These are phyloP conservation scores for Carpatolechia fugitivella DNA, from an alignment of 2,888 invertebrate species.

Conservation along the genomic window DNA sequence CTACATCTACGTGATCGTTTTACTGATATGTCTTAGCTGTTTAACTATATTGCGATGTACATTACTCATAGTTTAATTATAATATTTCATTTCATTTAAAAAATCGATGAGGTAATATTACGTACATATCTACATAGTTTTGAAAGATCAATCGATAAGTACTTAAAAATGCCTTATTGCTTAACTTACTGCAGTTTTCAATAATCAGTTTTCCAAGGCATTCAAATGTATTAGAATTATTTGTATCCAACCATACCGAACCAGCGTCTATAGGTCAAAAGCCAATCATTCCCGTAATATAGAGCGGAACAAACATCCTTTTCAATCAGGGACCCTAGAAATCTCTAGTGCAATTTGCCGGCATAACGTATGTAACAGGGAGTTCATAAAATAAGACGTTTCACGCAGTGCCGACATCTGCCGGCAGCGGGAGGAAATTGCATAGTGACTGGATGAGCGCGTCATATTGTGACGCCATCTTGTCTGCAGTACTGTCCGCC, in stretches of 20 bases:
- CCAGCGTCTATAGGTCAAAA: not conserved
- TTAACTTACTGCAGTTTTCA: too few relatives aligned
- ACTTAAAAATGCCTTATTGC: too few relatives aligned
- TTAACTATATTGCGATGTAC: too few relatives aligned
- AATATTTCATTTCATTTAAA: too few relatives aligned
- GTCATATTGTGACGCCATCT: constrained; percentile 39
- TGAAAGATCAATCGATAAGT: too few relatives aligned
- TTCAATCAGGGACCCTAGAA: constrained; percentile 4
- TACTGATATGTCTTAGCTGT: too few relatives aligned
- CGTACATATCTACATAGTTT: too few relatives aligned
- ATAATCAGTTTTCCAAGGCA: too few relatives aligned
- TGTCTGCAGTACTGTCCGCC: constrained; percentile 25
- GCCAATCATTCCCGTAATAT: not conserved
- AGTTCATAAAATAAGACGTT: constrained; percentile 51
- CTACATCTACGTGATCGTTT: too few relatives aligned
- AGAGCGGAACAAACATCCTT: not conserved
- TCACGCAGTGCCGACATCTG: constrained; percentile 44
- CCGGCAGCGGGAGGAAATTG: constrained; percentile 28
- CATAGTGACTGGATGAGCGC: constrained; percentile 24
- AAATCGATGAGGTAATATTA: too few relatives aligned
- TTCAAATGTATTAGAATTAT: not conserved
- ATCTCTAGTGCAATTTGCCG: constrained; percentile 2
- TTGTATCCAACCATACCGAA: not conserved
- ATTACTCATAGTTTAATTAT: too few relatives aligned
- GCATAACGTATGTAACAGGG: constrained; percentile 10